A percentile compares a stretch with the other conserved stretches of the same genome.
Conservation (phyloP, 2,797 vertebrate genomes). For the Tenualosa thibaudeaui region DNA sequence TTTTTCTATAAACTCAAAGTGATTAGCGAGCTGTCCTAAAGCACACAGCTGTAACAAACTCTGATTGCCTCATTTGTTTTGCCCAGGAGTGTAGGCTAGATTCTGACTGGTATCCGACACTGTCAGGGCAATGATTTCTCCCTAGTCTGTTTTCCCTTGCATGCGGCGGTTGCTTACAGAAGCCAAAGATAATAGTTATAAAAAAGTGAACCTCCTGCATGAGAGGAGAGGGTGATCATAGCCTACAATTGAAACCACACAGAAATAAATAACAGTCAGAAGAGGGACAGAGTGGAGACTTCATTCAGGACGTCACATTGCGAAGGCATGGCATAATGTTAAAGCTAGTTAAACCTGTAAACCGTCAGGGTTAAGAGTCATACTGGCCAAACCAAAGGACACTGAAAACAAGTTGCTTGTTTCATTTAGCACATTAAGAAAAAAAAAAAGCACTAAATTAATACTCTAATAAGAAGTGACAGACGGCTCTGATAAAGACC, state of each 20-base stretch:
- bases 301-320: conserved; percentile 9
- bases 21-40: too few relatives aligned
- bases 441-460: background rate
- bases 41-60: too few relatives aligned
- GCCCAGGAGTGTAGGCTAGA: too few relatives aligned
- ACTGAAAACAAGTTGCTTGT: background rate
- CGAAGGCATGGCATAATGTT: background rate
- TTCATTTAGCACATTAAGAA: background rate
- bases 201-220: background rate
- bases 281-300: background rate
- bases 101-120: background rate
- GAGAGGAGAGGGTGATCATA: background rate
- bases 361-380: background rate
- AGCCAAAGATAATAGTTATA: background rate
- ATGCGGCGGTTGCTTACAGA: background rate
- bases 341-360: background rate
- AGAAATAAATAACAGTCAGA: conserved; percentile 1
- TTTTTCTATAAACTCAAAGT: too few relatives aligned
- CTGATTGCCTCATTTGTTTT: too few relatives aligned
- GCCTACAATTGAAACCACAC: background rate
- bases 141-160: background rate
- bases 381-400: background rate
- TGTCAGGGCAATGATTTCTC: background rate
- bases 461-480: too few relatives aligned
- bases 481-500: background rate